Evolutionary conservation across 2,888 invertebrate species (phyloP).

Genomic region (Augiades crinisus): DNA sequence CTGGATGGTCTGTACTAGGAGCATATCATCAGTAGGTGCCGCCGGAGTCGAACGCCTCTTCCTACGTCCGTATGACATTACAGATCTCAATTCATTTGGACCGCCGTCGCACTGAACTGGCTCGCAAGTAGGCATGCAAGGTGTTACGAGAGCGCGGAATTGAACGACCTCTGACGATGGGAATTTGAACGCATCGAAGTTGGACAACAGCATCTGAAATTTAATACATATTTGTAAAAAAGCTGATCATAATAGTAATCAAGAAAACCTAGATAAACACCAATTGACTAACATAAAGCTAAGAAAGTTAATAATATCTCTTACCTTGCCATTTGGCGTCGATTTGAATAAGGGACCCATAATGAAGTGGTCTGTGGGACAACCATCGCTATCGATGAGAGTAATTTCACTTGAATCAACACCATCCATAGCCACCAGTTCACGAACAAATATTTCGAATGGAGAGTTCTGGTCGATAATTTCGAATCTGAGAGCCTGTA

Average conservation of each 20-base stretch:
- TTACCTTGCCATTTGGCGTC: slow-evolving; percentile 88
- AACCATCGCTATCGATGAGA: slow-evolving; percentile 94
- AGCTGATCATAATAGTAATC: too few relatives aligned
- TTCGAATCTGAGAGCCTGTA: slow-evolving; percentile 91
- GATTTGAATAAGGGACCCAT: slow-evolving; percentile 96
- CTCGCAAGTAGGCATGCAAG: slow-evolving; percentile 96
- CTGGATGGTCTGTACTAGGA: slow-evolving; percentile 94
- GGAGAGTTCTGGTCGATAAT: slow-evolving; percentile 96
- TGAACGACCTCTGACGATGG: slow-evolving; percentile 97
- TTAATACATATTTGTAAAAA: slow-evolving; percentile 22
- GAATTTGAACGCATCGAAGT: slow-evolving; percentile 98
- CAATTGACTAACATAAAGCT: too few relatives aligned
- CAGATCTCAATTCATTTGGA: slow-evolving; percentile 90
- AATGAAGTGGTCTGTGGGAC: slow-evolving; percentile 96
- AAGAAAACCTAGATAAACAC: too few relatives aligned
- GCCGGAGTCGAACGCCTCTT: slow-evolving; percentile 86
- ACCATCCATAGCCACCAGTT: slow-evolving; percentile 96
- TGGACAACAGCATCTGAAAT: slow-evolving; percentile 89
- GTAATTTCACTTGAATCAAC: slow-evolving; percentile 96
- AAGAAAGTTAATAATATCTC: neutral
- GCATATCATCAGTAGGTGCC: slow-evolving; percentile 87
- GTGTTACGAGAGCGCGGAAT: slow-evolving; percentile 96
- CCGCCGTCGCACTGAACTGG: slow-evolving; percentile 95
- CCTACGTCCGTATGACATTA: slow-evolving; percentile 91
- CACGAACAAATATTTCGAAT: slow-evolving; percentile 97